phyloP scores from a whole-genome alignment of 53 echinoderm and acorn worm genomes.

The Echinarachnius parma region DNA sequence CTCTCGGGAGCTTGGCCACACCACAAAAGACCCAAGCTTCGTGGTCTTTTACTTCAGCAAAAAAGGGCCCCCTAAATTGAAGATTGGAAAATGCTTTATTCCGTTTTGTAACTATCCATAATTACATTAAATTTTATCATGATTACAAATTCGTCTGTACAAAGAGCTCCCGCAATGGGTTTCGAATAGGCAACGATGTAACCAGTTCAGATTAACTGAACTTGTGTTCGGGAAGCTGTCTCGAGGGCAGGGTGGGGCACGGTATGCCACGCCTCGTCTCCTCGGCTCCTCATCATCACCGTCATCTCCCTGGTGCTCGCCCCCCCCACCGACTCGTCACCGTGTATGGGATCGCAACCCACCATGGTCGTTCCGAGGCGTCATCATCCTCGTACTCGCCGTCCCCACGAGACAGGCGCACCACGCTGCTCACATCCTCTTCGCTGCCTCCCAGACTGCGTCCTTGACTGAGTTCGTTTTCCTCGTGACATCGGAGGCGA shows the following conservation, averaged over 20 bases:
- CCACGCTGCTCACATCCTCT: slow-evolving; percentile 80
- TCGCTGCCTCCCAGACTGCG: slow-evolving; percentile 76
- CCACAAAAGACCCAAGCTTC: slow-evolving; percentile 67
- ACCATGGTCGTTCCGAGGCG: slow-evolving; percentile 54
- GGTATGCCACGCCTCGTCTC: slow-evolving; percentile 63
- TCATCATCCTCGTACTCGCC: slow-evolving; percentile 41
- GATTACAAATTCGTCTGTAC: no score
- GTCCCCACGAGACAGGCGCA: slow-evolving; percentile 29
- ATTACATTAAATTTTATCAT: no score
- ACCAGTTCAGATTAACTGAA: no score
- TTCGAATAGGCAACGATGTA: no score
- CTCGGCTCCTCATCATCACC: slow-evolving; percentile 56
- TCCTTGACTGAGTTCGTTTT: slow-evolving; percentile 60
- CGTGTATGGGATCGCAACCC: slow-evolving; percentile 82
- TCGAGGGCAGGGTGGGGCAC: slow-evolving; percentile 58
- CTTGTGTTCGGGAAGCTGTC: slow-evolving; percentile 74
- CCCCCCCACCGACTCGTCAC: slow-evolving; percentile 58
- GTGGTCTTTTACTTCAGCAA: slow-evolving; percentile 70
- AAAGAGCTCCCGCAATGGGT: no score
- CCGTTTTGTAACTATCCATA: no score
- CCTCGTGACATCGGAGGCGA: slow-evolving; percentile 3
- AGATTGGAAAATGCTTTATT: no score
- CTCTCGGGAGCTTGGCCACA: slow-evolving; percentile 67
- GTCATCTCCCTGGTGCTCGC: slow-evolving; percentile 69
- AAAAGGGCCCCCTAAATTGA: slow-evolving; percentile 57